Evolutionary conservation across 2,797 vertebrate genomes (phyloP), one percentile per base, ranked within the genome.

Genomic region (Rhabdophis nuchalis): DNA sequence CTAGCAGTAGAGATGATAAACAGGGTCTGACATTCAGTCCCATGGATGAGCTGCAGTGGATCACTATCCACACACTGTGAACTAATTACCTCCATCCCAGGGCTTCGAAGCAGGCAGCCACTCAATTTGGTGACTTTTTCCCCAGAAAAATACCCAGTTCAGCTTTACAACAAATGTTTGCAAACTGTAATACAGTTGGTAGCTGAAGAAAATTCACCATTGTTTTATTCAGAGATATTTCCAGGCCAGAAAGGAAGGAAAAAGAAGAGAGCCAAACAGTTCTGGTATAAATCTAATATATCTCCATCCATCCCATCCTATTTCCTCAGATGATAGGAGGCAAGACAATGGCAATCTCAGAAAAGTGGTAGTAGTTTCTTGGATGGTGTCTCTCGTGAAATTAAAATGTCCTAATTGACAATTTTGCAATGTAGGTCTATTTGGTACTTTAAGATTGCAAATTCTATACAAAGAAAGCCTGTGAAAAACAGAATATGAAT

Each of bases 91-190:
- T 86, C 92, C 46, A n/a, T n/a, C 41, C 23, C 36, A 41, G 29
- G 56, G 77, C 72, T 85, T 90, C 92, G 64, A 93, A 94, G 90
- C 1, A 90, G 77, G 82, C 46, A 92, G 93, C 77, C 27, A 91
- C 56, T 91, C 85, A 12, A 36, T 41, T 56, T 32, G 82, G 88
- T 92, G 82, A 64, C 64, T 86, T 68, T 86, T 89, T n/a, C 5
- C 18, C 54, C 86, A 23, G 23, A 85, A 90, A 72, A 92, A 88
- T 53, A 54, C 46, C 60, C 50, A 85, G 68, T 88, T 85, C 57
- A 60, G 68, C 46, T 82, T 90, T 93, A 88, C 87, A 90, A 88
- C 86, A 93, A 82, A 85, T 27, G 41, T 85, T 85, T 93, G 56
- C 9, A 41, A 52, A 88, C 23, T 92, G 50, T 85, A 91, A 64